Evolutionary conservation across 30 jellyfish, hydroid and myxozoan genomes (phyloP).

Genomic region (Aurelia sp.): DNA sequence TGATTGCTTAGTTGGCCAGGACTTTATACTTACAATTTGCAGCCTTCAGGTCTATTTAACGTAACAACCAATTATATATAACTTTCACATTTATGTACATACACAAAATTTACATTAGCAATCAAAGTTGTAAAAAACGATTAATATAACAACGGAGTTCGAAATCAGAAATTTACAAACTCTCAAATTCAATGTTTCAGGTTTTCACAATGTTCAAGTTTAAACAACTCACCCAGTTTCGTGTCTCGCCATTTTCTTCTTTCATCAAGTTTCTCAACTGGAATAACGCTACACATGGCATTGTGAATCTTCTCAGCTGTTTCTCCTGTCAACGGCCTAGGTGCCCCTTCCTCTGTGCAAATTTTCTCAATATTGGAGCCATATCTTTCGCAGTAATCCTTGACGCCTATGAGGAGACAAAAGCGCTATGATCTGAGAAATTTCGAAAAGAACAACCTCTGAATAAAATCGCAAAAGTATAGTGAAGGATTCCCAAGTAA

Average conservation of each 20-base stretch:
- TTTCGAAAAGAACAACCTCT: no score
- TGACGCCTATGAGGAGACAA: constrained; percentile 67
- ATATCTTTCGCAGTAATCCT: constrained; percentile 93
- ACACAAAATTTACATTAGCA: no score
- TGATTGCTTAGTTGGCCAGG: no score
- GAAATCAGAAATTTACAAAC: no score
- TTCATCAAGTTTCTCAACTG: constrained; percentile 75
- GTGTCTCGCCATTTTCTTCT: constrained; percentile 86
- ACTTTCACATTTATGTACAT: no score
- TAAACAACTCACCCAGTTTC: constrained; percentile 79
- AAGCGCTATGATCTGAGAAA: neutral
- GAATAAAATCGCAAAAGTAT: no score
- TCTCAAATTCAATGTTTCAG: neutral
- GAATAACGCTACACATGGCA: constrained; percentile 86
- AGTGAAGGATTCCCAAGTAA: no score
- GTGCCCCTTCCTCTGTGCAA: constrained; percentile 82
- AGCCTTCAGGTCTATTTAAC: no score
- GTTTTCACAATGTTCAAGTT: constrained; percentile 19
- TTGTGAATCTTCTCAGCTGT: constrained; percentile 86
- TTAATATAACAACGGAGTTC: no score
- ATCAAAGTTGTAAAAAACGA: no score
- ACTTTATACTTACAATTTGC: no score
- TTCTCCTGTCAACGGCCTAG: constrained; percentile 73
- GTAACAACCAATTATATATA: no score
- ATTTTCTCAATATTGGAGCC: constrained; percentile 81